Evolutionary conservation across 2,113 vertebrate genomes (phyloP).

Genomic region (Micronisus gabar): DNA sequence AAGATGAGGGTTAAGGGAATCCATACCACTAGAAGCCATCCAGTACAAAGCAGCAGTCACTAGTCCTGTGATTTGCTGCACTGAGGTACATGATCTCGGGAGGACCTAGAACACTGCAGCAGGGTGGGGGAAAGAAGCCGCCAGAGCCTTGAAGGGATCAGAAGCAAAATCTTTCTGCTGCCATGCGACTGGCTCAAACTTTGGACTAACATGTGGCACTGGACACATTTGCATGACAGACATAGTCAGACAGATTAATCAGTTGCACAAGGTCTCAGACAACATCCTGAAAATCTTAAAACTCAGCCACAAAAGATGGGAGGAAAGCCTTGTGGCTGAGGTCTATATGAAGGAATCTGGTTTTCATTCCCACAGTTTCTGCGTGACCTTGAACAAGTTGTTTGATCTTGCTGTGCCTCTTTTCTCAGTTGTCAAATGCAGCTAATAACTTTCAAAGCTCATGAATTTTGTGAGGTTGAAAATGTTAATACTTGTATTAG

Average conservation of each 20-base stretch:
- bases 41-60: not conserved
- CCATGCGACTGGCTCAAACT: not conserved
- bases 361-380: not conserved
- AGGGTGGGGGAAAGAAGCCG: not conserved
- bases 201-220: not conserved
- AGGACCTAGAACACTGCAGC: not conserved
- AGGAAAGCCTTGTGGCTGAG: not conserved
- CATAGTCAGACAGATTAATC: not conserved
- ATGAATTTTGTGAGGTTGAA: not conserved
- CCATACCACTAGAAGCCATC: not conserved
- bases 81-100: not conserved
- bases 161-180: not conserved
- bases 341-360: not conserved
- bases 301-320: not conserved
- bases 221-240: not conserved
- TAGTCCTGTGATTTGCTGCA: not conserved
- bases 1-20: not conserved
- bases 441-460: not conserved
- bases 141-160: not conserved
- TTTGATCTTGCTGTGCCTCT: not conserved
- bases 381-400: not conserved
- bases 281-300: not conserved
- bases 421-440: not conserved
- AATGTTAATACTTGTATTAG: not conserved
- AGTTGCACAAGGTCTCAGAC: not conserved